Conservation (phyloP, 2,888 invertebrate genomes). For the Ormyrus thymus region DNA sequence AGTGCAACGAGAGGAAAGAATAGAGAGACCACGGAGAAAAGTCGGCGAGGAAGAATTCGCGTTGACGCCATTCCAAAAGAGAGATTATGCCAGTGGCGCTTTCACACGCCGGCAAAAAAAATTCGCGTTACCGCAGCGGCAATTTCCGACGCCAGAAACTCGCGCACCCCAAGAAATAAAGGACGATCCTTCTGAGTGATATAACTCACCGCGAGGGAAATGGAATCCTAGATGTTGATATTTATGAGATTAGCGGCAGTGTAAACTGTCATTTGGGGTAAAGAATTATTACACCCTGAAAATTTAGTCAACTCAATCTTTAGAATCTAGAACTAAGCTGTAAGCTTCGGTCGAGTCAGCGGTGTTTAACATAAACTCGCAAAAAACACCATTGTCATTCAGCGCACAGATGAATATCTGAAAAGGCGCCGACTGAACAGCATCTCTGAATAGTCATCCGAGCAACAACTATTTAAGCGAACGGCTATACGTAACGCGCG, state of each 20-base stretch:
- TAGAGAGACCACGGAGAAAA: too few species aligned
- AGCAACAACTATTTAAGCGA: constrained; percentile 30
- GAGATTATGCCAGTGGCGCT: constrained; percentile 27
- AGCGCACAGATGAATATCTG: constrained; percentile 12
- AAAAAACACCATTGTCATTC: constrained; percentile 17
- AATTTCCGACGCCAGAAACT: constrained; percentile 39
- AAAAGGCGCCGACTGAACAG: background rate
- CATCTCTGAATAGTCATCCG: constrained; percentile 42
- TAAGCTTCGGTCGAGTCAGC: too few species aligned
- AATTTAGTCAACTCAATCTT: too few species aligned
- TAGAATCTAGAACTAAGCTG: too few species aligned
- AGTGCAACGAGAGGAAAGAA: too few species aligned
- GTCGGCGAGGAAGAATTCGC: too few species aligned
- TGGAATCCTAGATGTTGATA: constrained; percentile 22
- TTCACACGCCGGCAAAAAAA: constrained; percentile 25
- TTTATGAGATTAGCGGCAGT: constrained; percentile 24
- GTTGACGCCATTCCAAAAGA: background rate
- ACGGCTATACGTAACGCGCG: constrained; percentile 44
- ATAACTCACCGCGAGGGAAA: constrained; percentile 29
- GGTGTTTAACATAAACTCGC: too few species aligned
- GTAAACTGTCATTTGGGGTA: too few species aligned
- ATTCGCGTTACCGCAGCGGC: constrained; percentile 34
- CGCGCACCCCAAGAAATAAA: constrained; percentile 10
- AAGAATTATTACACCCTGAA: too few species aligned
- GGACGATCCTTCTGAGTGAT: background rate